phyloP scores from a whole-genome alignment of 2,797 vertebrate genomes.

The Molossus alvarezi region DNA sequence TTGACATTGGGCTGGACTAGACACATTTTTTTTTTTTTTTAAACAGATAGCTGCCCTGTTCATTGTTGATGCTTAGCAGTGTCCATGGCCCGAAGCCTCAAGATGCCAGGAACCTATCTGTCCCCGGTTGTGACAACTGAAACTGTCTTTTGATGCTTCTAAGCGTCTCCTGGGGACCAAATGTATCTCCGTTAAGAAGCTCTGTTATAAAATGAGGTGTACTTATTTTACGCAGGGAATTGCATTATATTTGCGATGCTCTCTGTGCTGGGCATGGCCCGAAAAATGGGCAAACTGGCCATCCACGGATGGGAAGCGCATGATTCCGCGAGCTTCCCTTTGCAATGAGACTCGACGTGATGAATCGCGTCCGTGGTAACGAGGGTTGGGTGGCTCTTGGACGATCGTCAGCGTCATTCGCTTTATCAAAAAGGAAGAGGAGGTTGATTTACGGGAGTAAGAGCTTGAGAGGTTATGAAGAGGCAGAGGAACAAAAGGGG shows the following conservation, averaged over 20 bases:
- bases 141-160: accelerated
- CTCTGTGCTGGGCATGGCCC: accelerated
- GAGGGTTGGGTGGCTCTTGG: not conserved
- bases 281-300: not conserved
- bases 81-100: accelerated
- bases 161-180: accelerated
- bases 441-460: not conserved
- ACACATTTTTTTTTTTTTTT: too few species aligned
- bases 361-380: accelerated
- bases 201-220: not conserved
- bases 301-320: accelerated
- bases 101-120: accelerated
- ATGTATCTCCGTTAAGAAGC: accelerated
- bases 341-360: accelerated
- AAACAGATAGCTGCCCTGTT: accelerated
- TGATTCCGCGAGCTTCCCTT: not conserved
- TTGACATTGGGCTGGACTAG: accelerated
- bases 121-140: accelerated
- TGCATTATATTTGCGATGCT: too few species aligned
- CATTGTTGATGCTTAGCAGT: accelerated
- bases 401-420: accelerated
- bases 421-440: not conserved
- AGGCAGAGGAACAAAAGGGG: accelerated
- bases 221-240: accelerated
- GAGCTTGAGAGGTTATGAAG: not conserved